Conservation (phyloP, 2,888 invertebrate species). For the Drosophila villosipedis region DNA sequence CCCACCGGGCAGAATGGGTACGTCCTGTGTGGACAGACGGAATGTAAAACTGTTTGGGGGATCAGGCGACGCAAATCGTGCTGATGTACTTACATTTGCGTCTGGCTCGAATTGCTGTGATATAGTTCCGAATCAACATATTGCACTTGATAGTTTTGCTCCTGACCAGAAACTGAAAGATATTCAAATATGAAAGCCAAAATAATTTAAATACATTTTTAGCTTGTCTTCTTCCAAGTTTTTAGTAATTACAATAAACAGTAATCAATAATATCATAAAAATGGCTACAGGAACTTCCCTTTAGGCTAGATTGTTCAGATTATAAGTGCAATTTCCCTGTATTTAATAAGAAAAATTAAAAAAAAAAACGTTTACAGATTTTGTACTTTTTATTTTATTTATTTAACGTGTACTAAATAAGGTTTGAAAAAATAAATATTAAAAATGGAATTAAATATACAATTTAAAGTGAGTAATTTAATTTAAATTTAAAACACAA, state of each 20-base stretch:
- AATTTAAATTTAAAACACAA: not conserved
- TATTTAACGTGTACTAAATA: not conserved
- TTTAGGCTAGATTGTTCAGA: not conserved
- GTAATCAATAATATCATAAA: not conserved
- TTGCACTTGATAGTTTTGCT: slow-evolving; percentile 89
- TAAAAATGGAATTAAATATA: not conserved
- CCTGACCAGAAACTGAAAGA: slow-evolving; percentile 84
- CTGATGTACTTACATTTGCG: slow-evolving; percentile 86
- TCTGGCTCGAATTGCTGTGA: slow-evolving; percentile 87
- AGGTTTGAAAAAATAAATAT: not conserved
- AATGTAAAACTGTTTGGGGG: slow-evolving; percentile 5
- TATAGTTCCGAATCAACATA: slow-evolving; percentile 90
- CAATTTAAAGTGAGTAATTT: not conserved
- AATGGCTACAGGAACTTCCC: not conserved
- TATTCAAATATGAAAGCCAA: not conserved
- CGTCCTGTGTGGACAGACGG: slow-evolving; percentile 86
- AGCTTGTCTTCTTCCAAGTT: not conserved
- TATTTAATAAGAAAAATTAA: not conserved
- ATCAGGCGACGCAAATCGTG: not conserved
- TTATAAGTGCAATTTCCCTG: no score
- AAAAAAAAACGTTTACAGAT: not conserved
- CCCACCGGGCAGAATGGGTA: slow-evolving; percentile 92
- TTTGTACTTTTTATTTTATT: not conserved
- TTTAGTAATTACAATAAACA: not conserved
- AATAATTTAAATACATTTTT: not conserved